These are phyloP conservation scores for Acrocyrtus sp. DNA, from an alignment of 2,888 invertebrate genomes.

Conservation along the genomic window DNA sequence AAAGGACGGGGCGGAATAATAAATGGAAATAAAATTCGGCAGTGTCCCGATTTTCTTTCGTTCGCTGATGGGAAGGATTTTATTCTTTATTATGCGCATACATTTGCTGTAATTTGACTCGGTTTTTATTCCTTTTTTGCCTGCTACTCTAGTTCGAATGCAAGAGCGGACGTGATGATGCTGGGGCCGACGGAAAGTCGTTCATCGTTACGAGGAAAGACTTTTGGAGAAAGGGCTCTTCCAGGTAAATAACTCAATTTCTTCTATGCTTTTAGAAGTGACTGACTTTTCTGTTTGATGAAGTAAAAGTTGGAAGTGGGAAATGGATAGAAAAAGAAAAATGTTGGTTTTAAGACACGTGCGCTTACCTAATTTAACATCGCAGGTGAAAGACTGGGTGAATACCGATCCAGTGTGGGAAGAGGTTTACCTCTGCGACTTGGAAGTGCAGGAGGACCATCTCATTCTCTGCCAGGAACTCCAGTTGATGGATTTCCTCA, in stretches of 20 bases:
- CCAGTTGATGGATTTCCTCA: slow-evolving; percentile 64
- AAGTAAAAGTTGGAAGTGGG: slow-evolving; percentile 33
- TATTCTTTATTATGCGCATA: slow-evolving; percentile 52
- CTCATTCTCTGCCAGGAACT: slow-evolving; percentile 63
- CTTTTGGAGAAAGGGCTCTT: slow-evolving; percentile 63
- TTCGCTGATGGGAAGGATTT: slow-evolving; percentile 26
- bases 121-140: slow-evolving; percentile 40
- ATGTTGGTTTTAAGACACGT: too few species aligned
- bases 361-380: too few species aligned
- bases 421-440: slow-evolving; percentile 63
- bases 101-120: slow-evolving; percentile 50
- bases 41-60: slow-evolving; percentile 43
- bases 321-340: neutral
- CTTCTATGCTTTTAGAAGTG: slow-evolving; percentile 13
- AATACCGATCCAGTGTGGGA: slow-evolving; percentile 63
- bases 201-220: slow-evolving; percentile 63
- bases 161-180: slow-evolving; percentile 64
- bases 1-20: slow-evolving; percentile 27
- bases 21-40: slow-evolving; percentile 54
- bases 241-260: slow-evolving; percentile 62
- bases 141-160: slow-evolving; percentile 61
- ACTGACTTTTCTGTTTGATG: slow-evolving; percentile 44
- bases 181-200: slow-evolving; percentile 63
- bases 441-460: slow-evolving; percentile 60
- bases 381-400: slow-evolving; percentile 64